Evolutionary conservation across 2,113 vertebrate genomes (phyloP).

Genomic region (Ceratotherium simum): DNA sequence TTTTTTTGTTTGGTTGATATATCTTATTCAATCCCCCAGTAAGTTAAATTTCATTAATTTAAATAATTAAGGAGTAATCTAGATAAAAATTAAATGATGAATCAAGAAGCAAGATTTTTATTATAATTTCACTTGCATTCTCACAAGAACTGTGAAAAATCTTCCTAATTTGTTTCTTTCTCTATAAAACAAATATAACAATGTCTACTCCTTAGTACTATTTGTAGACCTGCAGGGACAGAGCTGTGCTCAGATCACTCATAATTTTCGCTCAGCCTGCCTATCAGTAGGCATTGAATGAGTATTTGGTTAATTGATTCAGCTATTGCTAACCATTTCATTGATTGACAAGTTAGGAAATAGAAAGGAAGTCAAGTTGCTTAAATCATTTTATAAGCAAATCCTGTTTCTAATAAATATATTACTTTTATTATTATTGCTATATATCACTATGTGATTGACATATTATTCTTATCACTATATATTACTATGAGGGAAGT

Average conservation of each 20-base stretch:
- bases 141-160: not conserved
- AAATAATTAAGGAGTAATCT: not conserved
- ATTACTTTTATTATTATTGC: not conserved
- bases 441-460: not conserved
- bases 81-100: not conserved
- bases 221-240: not conserved
- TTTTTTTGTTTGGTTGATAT: not conserved
- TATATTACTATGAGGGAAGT: not conserved
- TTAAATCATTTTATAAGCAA: not conserved
- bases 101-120: not conserved
- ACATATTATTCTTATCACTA: not conserved
- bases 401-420: not conserved
- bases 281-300: not conserved
- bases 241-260: not conserved
- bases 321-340: not conserved
- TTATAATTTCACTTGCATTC: not conserved
- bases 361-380: not conserved
- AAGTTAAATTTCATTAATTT: slow-evolving; percentile 23
- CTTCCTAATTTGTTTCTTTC: not conserved
- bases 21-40: not conserved
- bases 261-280: not conserved
- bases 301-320: not conserved
- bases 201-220: not conserved
- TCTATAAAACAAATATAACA: not conserved
- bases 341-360: slow-evolving; percentile 8